phyloP scores from a whole-genome alignment of 2,888 invertebrate genomes.

The Drosophila limbata region DNA sequence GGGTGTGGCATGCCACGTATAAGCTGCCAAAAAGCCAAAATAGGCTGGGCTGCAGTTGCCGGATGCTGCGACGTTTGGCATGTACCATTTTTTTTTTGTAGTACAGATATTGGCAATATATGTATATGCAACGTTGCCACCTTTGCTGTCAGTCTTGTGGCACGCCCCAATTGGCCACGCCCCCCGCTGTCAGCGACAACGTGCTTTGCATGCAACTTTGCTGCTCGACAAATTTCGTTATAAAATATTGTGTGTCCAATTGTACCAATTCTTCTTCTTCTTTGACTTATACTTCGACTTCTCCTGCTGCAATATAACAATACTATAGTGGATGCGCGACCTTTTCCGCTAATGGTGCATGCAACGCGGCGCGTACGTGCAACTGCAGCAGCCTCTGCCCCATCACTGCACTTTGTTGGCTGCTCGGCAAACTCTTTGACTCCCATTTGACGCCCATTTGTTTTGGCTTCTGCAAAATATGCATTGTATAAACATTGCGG shows the following conservation, averaged over 20 bases:
- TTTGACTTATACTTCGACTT: not conserved
- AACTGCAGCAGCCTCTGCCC: constrained; percentile 18
- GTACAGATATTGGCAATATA: not conserved
- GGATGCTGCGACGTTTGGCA: constrained; percentile 26
- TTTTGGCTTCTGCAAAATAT: constrained; percentile 18
- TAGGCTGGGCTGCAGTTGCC: constrained; percentile 48
- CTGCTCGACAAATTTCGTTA: constrained; percentile 34
- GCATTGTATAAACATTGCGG: constrained; percentile 34
- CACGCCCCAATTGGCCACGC: constrained; percentile 54
- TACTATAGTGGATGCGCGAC: constrained; percentile 46
- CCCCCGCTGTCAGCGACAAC: constrained; percentile 73
- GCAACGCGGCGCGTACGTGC: constrained; percentile 49
- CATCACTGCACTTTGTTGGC: constrained; percentile 22
- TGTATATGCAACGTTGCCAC: constrained; percentile 24
- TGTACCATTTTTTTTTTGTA: not conserved
- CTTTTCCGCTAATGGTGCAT: constrained; percentile 58
- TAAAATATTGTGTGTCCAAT: constrained; percentile 57
- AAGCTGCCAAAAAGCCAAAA: constrained; percentile 48
- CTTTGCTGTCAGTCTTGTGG: constrained; percentile 22
- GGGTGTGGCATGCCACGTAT: constrained; percentile 29
- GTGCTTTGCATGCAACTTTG: constrained; percentile 69
- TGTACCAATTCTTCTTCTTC: constrained; percentile 6
- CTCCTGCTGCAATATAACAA: constrained; percentile 44
- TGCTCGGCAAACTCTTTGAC: constrained; percentile 18
- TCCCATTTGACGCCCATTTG: constrained; percentile 16